These are phyloP conservation scores for Cremastinae sp. DNA, from an alignment of 2,888 invertebrate genomes.

Conservation along the genomic window DNA sequence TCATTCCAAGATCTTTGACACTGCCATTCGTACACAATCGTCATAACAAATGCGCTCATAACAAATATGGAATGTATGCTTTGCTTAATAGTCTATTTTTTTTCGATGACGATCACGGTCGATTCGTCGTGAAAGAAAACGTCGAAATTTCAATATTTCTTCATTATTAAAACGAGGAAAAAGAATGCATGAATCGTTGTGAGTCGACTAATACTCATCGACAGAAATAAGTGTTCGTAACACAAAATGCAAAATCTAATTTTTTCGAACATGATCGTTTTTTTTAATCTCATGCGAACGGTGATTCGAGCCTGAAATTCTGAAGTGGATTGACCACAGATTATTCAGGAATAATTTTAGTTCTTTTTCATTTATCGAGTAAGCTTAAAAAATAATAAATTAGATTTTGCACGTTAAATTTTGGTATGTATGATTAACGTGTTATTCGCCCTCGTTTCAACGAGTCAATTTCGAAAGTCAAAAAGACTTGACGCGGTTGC, in stretches of 20 bases:
- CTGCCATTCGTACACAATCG: slow-evolving; percentile 20
- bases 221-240: slow-evolving; percentile 20
- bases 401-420: slow-evolving; percentile 35
- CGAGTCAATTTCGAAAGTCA: slow-evolving; percentile 73
- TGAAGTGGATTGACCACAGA: not conserved
- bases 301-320: slow-evolving; percentile 24
- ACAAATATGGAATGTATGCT: slow-evolving; percentile 49
- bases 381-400: slow-evolving; percentile 11
- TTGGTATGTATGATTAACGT: slow-evolving; percentile 6
- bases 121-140: not conserved
- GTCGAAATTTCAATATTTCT: not conserved
- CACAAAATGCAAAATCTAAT: slow-evolving; percentile 29
- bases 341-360: not conserved
- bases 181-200: not conserved
- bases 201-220: slow-evolving; percentile 2
- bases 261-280: slow-evolving; percentile 28
- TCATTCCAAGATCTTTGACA: slow-evolving; percentile 19
- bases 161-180: not conserved
- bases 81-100: not conserved
- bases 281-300: not conserved
- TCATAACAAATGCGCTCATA: slow-evolving; percentile 17
- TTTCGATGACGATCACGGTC: not conserved
- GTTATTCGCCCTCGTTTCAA: slow-evolving; percentile 44
- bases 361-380: not conserved
- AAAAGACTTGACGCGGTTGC: slow-evolving; percentile 78